Evolutionary conservation across 2,797 vertebrate species (phyloP), one percentile per base, ranked within the genome.

Genomic region (Cossypha niveicapilla): DNA sequence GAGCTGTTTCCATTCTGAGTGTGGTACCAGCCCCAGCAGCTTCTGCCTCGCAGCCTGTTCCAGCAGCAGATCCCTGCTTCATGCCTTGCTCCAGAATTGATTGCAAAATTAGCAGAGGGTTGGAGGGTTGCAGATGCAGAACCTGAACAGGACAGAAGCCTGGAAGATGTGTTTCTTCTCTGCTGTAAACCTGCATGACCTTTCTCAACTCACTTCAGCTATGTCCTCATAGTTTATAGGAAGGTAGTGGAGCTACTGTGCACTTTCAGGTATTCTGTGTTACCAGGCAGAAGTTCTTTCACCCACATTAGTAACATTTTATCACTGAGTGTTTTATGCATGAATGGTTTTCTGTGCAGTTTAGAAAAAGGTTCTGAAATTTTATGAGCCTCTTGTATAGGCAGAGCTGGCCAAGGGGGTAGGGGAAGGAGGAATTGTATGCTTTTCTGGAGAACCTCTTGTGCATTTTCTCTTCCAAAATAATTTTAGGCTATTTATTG

Each of bases 401-500:
- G 39, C 48, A 32, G 21, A 45, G 23, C 53, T 76, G 54, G 16
- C 45, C 3, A 2, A 39, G 25, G 24, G 1, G 8, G 2, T 9
- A 9, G 47, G 27, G 3, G 27, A 23, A 28, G 13, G 14, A 76
- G 62, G n/a, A 78, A 3, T 22, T 41, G 25, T 66, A 35, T 37
- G 32, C 11, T 82, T 51, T 72, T 58, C 32, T 90, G 37, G 41
- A 76, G 48, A 67, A 83, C 32, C 17, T 34, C 30, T 18, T 72
- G 17, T 34, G 54, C 22, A 3, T 84, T 92, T 90, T 88, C 47
- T 48, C 15, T 88, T 68, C 34, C 10, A 50, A 71, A 90, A 48
- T 57, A 44, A 37, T 88, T 87, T 77, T 28, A 60, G 28, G 65
- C 23, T 56, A 32, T 79, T 86, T 70, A 62, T 93, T 85, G 71